Evolutionary conservation across 2,797 vertebrate genomes (phyloP), one percentile per base, ranked within the genome.

Genomic region (Novumbra hubbsi): DNA sequence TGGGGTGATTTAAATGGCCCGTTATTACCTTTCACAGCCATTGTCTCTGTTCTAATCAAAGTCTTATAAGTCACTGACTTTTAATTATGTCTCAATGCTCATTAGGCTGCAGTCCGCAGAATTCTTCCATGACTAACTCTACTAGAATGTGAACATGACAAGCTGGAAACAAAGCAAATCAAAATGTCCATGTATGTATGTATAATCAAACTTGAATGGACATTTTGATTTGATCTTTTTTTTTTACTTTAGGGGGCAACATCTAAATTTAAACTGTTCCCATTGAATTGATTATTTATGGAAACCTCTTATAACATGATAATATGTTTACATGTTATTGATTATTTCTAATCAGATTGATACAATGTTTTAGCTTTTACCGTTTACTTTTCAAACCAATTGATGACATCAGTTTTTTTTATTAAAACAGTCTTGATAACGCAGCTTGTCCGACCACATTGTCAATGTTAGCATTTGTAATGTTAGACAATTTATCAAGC

Each of bases 1-100:
- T 76, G 70, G 66, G 71, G 84, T 94, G 91, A 94, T 94, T 93
- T 93, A 93, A 92, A 88, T 82, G 82, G 78, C 71, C 71, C 63
- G 62, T 91, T 93, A 93, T 92, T 92, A 90, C 84, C 83, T 91
- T 90, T 91, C 82, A 80, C 80, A 78, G 82, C 71, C 83, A 80
- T 87, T 88, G 87, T 91, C 82, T 85, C 66, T 12, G 17, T 76
- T 80, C 80, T 83, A 77, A 70, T 76, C 68, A 79, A 48, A 67
- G 62, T 75, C 83, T 64, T 70, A 78, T 78, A 34, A 70, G 68
- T 68, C 70, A 84, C 78, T 80, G 65, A 52, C 76, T 86, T 45
- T 88, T 87, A 86, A 89, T 91, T 84, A 90, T 86, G 78, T 80
- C 82, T 71, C 72, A 60, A 68, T 68, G 21, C 74, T 83, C 78